A percentile compares a stretch with the other conserved stretches of the same genome.
Evolutionary conservation across 2,113 vertebrate genomes (phyloP).

Genomic region (Xiphophorus hellerii): DNA sequence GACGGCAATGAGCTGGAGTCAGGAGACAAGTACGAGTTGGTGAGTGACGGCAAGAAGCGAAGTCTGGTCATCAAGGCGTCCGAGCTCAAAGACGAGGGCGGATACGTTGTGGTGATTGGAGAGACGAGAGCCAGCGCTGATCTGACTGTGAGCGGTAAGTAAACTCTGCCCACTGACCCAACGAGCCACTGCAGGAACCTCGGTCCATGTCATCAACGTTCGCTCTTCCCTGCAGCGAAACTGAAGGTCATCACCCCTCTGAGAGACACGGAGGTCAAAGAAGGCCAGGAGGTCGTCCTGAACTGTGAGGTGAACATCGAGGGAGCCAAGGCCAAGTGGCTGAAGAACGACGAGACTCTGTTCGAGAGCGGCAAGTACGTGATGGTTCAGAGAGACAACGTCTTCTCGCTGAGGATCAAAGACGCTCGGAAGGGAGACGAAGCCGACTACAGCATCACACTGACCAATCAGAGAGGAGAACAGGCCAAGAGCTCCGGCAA

Average conservation of each 20-base stretch:
- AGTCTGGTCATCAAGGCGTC: slow-evolving; percentile 85
- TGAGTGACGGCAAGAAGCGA: slow-evolving; percentile 91
- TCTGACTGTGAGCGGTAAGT: slow-evolving; percentile 93
- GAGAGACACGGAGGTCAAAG: slow-evolving; percentile 88
- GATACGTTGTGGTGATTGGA: slow-evolving; percentile 86
- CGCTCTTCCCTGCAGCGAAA: slow-evolving; percentile 84
- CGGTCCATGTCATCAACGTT: not conserved
- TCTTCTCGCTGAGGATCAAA: slow-evolving; percentile 93
- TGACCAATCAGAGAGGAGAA: slow-evolving; percentile 93
- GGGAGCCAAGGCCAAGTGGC: slow-evolving; percentile 97
- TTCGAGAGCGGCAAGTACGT: slow-evolving; percentile 95
- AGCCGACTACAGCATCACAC: slow-evolving; percentile 83
- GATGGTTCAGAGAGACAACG: slow-evolving; percentile 91
- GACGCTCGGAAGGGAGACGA: slow-evolving; percentile 88
- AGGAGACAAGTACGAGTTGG: slow-evolving; percentile 89
- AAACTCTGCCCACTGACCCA: slow-evolving; percentile 54
- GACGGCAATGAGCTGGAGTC: slow-evolving; percentile 82
- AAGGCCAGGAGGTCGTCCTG: slow-evolving; percentile 91
- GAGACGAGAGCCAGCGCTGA: slow-evolving; percentile 88
- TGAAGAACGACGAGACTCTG: slow-evolving; percentile 90
- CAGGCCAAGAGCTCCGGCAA: slow-evolving; percentile 86
- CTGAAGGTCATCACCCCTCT: slow-evolving; percentile 92
- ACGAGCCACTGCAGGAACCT: not conserved
- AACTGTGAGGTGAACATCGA: slow-evolving; percentile 97
- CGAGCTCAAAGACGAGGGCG: slow-evolving; percentile 86